phyloP scores from a whole-genome alignment of 2,113 vertebrate species.

The Rousettus leschenaultii region DNA sequence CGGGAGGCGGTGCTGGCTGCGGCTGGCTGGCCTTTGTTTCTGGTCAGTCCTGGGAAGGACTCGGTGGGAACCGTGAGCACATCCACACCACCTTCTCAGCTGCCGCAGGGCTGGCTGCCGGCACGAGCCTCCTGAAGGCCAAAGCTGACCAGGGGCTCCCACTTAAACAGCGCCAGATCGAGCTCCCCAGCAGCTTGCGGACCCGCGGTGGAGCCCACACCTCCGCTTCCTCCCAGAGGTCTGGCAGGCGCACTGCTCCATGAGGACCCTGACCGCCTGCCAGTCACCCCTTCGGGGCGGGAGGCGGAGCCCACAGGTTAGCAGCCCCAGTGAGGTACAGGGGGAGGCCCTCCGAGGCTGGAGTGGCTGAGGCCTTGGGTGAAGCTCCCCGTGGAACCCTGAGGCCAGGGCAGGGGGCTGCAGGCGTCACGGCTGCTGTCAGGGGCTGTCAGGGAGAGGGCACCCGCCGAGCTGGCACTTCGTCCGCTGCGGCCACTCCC shows the following conservation, averaged over 20 bases:
- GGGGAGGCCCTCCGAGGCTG: too few species aligned
- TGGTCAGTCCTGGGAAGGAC: background rate
- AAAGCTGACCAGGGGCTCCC: background rate
- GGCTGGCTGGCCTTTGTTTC: too few species aligned
- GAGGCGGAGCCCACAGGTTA: too few species aligned
- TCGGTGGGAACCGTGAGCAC: too few species aligned
- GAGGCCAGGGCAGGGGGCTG: background rate
- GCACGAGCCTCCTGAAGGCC: background rate
- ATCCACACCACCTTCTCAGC: rapidly evolving
- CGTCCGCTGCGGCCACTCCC: background rate
- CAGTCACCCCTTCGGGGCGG: too few species aligned
- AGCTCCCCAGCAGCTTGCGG: too few species aligned
- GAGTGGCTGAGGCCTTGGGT: background rate
- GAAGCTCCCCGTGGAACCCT: background rate
- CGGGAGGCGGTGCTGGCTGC: background rate
- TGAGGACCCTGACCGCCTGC: too few species aligned
- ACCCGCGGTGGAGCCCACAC: background rate
- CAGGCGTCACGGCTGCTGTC: rapidly evolving
- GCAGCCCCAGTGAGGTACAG: too few species aligned
- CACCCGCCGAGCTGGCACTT: background rate
- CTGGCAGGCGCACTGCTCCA: background rate
- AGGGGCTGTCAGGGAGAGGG: too few species aligned
- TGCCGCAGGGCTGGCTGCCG: background rate
- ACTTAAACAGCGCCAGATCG: background rate
- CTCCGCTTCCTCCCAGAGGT: background rate